A percentile compares a stretch with the other conserved stretches of the same genome.
phyloP scores from a whole-genome alignment of 1,140 invertebrate genomes.

The Asbolus verrucosus region DNA sequence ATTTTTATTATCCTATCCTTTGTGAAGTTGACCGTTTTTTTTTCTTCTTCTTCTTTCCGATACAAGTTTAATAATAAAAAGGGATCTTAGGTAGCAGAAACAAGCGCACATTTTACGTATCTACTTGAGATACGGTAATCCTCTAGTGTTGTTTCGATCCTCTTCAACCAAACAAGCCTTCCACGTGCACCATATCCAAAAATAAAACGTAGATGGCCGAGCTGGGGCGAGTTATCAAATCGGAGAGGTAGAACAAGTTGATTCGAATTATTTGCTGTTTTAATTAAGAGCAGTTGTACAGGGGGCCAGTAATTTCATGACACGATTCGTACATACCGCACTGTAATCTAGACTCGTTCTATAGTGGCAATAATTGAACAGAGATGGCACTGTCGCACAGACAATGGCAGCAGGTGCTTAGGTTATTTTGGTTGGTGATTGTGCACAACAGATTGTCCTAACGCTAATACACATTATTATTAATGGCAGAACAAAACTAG shows the following conservation, averaged over 20 bases:
- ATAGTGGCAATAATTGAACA: conserved; percentile 28
- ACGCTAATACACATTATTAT: conserved; percentile 36
- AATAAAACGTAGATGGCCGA: too few relatives aligned
- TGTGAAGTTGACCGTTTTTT: conserved; percentile 34
- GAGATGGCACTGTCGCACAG: conserved; percentile 14
- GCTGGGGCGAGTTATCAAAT: too few relatives aligned
- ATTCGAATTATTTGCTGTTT: neutral
- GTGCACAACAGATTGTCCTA: conserved; percentile 33
- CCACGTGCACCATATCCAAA: too few relatives aligned
- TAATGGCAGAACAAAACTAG: conserved; percentile 20
- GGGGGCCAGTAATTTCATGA: conserved; percentile 23
- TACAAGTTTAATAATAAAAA: conserved; percentile 26
- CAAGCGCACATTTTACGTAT: conserved; percentile 29
- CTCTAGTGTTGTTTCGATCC: conserved; percentile 1
- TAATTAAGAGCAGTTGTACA: conserved; percentile 27
- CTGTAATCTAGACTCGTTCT: conserved; percentile 22
- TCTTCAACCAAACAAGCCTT: too few relatives aligned
- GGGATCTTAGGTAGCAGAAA: conserved; percentile 11
- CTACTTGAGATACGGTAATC: conserved; percentile 8
- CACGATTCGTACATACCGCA: conserved; percentile 13
- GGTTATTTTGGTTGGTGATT: conserved; percentile 35
- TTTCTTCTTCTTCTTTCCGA: conserved; percentile 11
- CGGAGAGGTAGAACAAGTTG: too few relatives aligned
- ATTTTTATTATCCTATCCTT: conserved; percentile 38
- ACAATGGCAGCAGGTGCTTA: conserved; percentile 33